Evolutionary conservation across 1,140 invertebrate genomes (phyloP), one percentile per base, ranked within the genome.

Genomic region (Sminthurides bifidus): DNA sequence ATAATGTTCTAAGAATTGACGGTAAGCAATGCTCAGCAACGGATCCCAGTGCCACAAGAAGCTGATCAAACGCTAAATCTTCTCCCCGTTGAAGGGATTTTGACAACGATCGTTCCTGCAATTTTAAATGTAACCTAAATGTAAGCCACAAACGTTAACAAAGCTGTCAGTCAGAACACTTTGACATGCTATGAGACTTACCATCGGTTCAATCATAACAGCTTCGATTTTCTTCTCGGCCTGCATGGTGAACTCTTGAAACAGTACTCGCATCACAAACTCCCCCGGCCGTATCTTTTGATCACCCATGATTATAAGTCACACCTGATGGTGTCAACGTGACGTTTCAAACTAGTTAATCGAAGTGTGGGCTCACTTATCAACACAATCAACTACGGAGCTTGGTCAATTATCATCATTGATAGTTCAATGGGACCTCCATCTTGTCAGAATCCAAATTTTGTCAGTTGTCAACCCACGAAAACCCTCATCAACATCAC

Each of bases 11-110:
- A 40, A 98, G 72, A 54, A 98, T 77, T 10, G 95, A 98, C 1
- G 96, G 95, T 35, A 99, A 74, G 73, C 94, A 96, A 70, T 98
- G 91, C 70, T 99, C 95, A 1, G 92, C 90, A 1, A 94, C 90
- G 19, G 85, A 86, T 21, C 92, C 89, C 67, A 98, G 85, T 0
- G 91, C 85, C 35, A 80, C 85, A 15, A 97, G 73, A n/a, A 97
- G 74, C 71, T 97, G 92, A 76, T 98, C 93, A 72, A 97, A 90
- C 60, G 92, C 84, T 6, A 80, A 68, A 76, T 97, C 92, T 76
- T 98, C 93, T 3, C 92, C 92, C 63, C 92, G 79, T 74, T 96
- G 92, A 48, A 97, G 71, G 2, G 90, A 83, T 77, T 96, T 96
- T 17, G 88, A 88, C 14, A 98, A 69, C 41, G 86, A 83, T 70